These are phyloP conservation scores for Nematopogon swammerdamellus DNA, from an alignment of 2,888 invertebrate species.

Conservation along the genomic window DNA sequence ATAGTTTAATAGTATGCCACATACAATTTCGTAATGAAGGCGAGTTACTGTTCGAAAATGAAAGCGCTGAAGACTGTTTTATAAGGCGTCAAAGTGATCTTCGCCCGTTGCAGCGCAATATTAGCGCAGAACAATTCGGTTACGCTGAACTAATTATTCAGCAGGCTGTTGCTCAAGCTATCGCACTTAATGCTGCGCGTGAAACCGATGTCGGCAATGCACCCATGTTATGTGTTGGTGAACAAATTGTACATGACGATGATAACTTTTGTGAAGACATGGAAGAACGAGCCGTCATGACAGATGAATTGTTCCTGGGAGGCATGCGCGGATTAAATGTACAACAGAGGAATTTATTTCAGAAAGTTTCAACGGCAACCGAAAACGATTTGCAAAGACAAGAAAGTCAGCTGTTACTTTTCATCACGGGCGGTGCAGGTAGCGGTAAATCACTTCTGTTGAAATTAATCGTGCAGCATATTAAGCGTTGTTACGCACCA, in stretches of 20 bases:
- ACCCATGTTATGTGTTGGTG: conserved; percentile 6
- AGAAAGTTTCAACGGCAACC: conserved; percentile 7
- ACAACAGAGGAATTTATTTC: conserved; percentile 12
- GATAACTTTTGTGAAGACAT: conserved; percentile 10
- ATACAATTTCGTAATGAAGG: conserved; percentile 16
- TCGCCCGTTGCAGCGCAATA: conserved; percentile 11
- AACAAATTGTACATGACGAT: conserved; percentile 9
- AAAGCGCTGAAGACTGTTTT: conserved; percentile 15
- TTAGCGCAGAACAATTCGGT: conserved; percentile 11
- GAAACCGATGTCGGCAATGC: conserved; percentile 6
- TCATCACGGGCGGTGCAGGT: conserved; percentile 19
- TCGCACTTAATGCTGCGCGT: conserved; percentile 11
- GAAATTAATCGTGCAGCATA: conserved; percentile 17
- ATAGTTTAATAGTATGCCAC: conserved; percentile 15
- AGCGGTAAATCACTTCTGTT: conserved; percentile 16
- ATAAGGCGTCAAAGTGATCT: conserved; percentile 12
- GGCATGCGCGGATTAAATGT: conserved; percentile 12
- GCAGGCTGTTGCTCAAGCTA: conserved; percentile 14
- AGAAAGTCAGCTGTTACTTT: conserved; percentile 12
- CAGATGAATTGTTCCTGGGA: conserved; percentile 11
- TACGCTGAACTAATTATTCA: conserved; percentile 16
- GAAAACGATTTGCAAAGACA: conserved; percentile 7
- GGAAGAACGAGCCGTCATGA: conserved; percentile 8
- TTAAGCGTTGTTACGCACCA: no score
- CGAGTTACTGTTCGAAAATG: conserved; percentile 11